Evolutionary conservation across 2,888 invertebrate species (phyloP).

Genomic region (Iphiclides podalirius): DNA sequence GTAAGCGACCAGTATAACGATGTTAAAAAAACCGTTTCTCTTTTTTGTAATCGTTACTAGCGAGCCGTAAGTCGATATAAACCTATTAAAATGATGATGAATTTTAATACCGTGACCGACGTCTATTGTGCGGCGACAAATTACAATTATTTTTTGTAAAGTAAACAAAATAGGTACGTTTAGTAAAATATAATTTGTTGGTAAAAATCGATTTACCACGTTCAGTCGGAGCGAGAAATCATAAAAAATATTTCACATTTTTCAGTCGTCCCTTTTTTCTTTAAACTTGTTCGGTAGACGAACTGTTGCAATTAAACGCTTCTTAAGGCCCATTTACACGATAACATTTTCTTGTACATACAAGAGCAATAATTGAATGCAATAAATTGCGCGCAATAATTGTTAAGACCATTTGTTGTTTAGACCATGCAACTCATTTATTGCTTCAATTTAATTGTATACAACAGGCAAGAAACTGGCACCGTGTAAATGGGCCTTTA

Average conservation of each 20-base stretch:
- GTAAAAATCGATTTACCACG: slow-evolving; percentile 8
- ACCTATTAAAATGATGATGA: not conserved
- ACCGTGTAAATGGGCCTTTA: too few species aligned
- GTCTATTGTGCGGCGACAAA: not conserved
- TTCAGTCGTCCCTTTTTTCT: too few species aligned
- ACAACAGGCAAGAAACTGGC: too few species aligned
- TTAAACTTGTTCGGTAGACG: too few species aligned
- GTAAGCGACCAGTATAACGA: not conserved
- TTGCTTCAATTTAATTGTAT: too few species aligned
- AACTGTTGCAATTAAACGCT: too few species aligned
- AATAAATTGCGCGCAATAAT: too few species aligned
- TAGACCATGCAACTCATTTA: too few species aligned
- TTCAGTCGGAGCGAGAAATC: slow-evolving; percentile 2
- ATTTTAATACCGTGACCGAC: not conserved
- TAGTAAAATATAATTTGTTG: not conserved
- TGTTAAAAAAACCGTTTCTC: not conserved
- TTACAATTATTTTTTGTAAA: not conserved
- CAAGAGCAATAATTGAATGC: too few species aligned
- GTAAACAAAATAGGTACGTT: not conserved
- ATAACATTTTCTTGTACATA: too few species aligned
- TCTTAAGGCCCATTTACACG: too few species aligned
- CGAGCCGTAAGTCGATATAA: not conserved
- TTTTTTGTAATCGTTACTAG: not conserved
- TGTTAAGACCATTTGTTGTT: too few species aligned
- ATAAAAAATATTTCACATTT: slow-evolving; percentile 16